Evolutionary conservation across 1,140 invertebrate genomes (phyloP).

Genomic region (Sitobion miscanthi): DNA sequence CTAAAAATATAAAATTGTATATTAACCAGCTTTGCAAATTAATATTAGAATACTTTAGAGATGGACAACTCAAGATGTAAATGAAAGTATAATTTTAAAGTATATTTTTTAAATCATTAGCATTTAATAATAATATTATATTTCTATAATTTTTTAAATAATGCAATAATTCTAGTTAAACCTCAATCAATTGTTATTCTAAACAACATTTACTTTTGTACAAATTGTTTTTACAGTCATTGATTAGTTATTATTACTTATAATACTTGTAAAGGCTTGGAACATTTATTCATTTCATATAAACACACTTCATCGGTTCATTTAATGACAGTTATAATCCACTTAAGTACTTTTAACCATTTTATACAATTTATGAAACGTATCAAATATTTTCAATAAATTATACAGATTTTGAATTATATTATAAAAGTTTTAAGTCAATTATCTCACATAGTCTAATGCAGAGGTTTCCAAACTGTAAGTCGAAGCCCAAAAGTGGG

Average conservation of each 20-base stretch:
- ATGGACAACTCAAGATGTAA: background rate
- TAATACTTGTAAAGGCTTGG: background rate
- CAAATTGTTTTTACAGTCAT: slow-evolving; percentile 14
- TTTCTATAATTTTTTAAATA: background rate
- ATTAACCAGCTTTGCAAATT: background rate
- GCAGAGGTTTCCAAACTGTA: too few relatives aligned
- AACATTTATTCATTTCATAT: background rate
- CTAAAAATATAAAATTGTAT: background rate
- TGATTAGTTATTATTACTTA: background rate
- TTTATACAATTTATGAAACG: background rate
- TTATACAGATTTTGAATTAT: background rate
- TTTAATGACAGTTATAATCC: background rate
- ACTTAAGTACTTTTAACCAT: background rate
- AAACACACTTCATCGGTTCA: background rate
- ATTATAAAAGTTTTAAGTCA: background rate
- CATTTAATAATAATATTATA: background rate
- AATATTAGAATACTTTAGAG: background rate
- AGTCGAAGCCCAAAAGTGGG: too few relatives aligned
- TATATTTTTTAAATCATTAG: background rate
- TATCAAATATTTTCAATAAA: background rate
- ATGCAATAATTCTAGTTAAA: background rate
- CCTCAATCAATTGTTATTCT: background rate
- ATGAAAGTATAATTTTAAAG: slow-evolving; percentile 12
- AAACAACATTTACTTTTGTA: slow-evolving; percentile 23
- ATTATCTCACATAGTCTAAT: background rate